Evolutionary conservation across 2,113 vertebrate species (phyloP).

Genomic region (Boulengeromyrus knoepffleri): DNA sequence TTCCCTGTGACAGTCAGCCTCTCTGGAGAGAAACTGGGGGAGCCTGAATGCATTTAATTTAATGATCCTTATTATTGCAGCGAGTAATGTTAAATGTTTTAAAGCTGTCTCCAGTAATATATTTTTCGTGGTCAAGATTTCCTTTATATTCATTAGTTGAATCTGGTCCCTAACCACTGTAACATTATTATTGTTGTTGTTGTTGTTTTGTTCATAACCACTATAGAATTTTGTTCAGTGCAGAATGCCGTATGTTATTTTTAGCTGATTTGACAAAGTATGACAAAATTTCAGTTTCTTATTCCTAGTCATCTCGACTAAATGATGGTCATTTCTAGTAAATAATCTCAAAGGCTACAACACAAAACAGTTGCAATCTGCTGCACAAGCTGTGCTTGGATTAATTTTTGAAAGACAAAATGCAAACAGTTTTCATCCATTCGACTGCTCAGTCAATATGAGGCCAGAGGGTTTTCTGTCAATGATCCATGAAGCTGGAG

Average conservation of each 20-base stretch:
- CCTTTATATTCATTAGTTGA: neutral
- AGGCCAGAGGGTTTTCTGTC: neutral
- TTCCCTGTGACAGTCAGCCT: neutral
- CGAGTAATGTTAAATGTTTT: neutral
- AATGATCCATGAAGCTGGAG: neutral
- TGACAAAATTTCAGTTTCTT: neutral
- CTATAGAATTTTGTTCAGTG: neutral
- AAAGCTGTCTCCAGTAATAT: neutral
- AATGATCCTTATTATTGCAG: neutral
- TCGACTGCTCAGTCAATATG: neutral
- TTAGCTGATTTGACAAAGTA: neutral
- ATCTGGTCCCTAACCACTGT: neutral
- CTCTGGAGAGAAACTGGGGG: neutral
- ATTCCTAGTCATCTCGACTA: neutral
- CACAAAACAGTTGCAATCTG: neutral
- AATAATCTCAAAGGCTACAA: neutral
- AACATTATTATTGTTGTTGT: neutral
- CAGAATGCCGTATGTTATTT: neutral
- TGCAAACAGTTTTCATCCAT: neutral
- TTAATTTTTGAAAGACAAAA: slow-evolving; percentile 1
- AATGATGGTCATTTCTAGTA: neutral
- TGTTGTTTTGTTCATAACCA: neutral
- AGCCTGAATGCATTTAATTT: neutral
- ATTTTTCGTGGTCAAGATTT: neutral
- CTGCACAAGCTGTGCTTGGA: neutral